phyloP scores from a whole-genome alignment of 2,113 vertebrate species.

The Lamprologus callipterus region DNA sequence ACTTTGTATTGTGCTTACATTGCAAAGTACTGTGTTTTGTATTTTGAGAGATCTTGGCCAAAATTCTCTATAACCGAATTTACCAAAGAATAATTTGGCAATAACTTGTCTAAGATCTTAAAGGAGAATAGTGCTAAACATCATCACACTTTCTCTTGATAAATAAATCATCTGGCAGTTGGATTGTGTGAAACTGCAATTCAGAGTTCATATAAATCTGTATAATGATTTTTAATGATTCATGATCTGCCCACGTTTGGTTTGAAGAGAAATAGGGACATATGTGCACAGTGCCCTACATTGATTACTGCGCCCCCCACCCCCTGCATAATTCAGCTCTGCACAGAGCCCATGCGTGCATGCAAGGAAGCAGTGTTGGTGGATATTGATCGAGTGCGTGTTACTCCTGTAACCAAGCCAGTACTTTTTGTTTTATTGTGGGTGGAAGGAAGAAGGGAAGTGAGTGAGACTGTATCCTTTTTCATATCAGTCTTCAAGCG shows the following conservation, averaged over 20 bases:
- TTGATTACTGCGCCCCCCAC: background rate
- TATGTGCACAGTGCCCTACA: background rate
- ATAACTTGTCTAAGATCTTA: background rate
- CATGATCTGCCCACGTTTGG: background rate
- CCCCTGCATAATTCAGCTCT: constrained; percentile 7
- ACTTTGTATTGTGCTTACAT: background rate
- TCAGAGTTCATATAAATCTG: background rate
- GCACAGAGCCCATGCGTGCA: constrained; percentile 22
- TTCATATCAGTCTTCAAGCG: background rate
- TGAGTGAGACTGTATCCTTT: background rate
- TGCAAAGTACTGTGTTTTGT: background rate
- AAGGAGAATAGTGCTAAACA: background rate
- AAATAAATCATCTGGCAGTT: constrained; percentile 31
- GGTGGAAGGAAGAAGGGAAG: constrained; percentile 7
- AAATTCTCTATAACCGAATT: background rate
- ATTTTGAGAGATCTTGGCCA: background rate
- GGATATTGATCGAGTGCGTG: constrained; percentile 44
- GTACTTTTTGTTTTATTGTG: constrained; percentile 23
- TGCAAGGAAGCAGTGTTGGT: constrained; percentile 44
- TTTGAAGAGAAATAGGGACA: background rate
- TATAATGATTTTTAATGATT: constrained; percentile 18
- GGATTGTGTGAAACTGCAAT: background rate
- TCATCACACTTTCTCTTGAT: background rate
- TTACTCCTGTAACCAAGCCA: constrained; percentile 24
- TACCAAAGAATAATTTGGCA: background rate